phyloP scores from a whole-genome alignment of 2,797 vertebrate genomes.

The Urophycis tenuis region DNA sequence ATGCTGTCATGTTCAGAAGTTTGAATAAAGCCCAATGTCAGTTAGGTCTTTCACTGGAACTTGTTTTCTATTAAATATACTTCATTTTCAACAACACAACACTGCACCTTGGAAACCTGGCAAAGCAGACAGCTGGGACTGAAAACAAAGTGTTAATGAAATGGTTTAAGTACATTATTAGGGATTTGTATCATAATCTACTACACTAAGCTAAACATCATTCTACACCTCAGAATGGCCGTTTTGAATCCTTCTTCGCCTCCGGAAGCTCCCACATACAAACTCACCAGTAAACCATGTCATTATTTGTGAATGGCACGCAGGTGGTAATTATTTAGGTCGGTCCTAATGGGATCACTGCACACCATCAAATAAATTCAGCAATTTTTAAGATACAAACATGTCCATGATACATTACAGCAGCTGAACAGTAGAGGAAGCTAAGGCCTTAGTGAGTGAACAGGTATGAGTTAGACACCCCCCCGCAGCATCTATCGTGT shows the following conservation, averaged over 20 bases:
- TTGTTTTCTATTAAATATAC: conserved; percentile 19
- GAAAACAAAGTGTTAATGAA: not conserved
- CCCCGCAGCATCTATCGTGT: not conserved
- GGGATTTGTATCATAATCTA: not conserved
- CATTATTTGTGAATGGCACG: not conserved
- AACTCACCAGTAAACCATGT: not conserved
- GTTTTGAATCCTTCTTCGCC: not conserved
- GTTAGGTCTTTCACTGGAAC: conserved; percentile 18
- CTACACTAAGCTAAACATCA: not conserved
- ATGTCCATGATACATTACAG: no score
- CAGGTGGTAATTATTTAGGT: not conserved
- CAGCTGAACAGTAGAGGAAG: not conserved
- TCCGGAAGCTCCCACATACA: not conserved
- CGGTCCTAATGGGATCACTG: not conserved
- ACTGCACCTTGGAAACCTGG: not conserved
- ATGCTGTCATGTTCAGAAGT: conserved; percentile 33
- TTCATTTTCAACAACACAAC: not conserved
- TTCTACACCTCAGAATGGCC: no score
- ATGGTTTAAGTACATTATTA: not conserved
- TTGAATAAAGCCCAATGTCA: conserved; percentile 55
- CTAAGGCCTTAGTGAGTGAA: not conserved
- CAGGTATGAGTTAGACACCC: not conserved
- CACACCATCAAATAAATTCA: not conserved
- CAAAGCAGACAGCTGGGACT: not conserved
- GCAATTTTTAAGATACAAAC: no score